Conservation (phyloP, 2,797 vertebrate species). For the Dryobates pubescens region DNA sequence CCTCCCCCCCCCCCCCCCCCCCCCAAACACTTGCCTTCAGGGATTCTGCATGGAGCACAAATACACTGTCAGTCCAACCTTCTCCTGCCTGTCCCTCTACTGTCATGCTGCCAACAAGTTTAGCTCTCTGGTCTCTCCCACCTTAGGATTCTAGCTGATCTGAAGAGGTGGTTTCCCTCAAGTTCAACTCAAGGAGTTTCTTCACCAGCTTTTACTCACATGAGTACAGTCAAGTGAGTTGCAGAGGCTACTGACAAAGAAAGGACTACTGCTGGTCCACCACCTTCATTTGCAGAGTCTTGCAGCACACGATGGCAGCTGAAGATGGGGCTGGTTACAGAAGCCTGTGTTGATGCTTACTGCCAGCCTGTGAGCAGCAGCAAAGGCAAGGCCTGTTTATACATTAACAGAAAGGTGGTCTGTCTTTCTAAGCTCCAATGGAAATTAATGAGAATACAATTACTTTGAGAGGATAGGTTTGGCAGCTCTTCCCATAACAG, state of each 20-base stretch:
- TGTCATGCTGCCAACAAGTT: neutral
- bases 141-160: neutral
- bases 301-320: neutral
- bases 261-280: neutral
- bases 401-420: neutral
- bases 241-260: neutral
- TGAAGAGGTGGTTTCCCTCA: neutral
- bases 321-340: neutral
- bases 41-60: neutral
- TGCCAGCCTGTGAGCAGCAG: neutral
- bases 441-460: neutral
- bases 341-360: neutral
- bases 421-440: neutral
- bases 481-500: neutral
- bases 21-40: neutral
- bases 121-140: neutral
- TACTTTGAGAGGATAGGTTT: neutral
- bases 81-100: neutral
- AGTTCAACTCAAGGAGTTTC: neutral
- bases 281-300: neutral
- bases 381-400: neutral
- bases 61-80: neutral
- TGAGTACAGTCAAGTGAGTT: neutral
- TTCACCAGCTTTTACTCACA: constrained; percentile 1
- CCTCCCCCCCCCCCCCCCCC: too few species aligned